A percentile compares a stretch with the other conserved stretches of the same genome.
These are phyloP conservation scores for Muricea muricata DNA, from an alignment of 92 coral and sea anemone genomes.

Conservation along the genomic window DNA sequence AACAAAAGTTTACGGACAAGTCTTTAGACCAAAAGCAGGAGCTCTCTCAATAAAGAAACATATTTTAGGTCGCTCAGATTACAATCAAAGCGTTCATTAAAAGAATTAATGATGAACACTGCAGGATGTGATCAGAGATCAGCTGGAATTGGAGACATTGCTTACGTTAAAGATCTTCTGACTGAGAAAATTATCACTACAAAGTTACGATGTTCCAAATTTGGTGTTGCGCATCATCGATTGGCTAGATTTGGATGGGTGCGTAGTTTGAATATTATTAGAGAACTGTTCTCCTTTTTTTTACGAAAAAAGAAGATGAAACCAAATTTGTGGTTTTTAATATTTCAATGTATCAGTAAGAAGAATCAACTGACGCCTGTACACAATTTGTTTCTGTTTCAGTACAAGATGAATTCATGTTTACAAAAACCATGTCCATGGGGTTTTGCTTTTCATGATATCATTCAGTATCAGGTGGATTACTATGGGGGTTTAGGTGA, in stretches of 20 bases:
- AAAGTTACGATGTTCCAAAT: neutral
- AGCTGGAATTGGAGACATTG: constrained; percentile 30
- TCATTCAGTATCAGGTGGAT: neutral
- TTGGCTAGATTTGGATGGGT: constrained; percentile 7
- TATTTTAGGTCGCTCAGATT: neutral
- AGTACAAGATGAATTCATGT: neutral
- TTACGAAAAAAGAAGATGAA: no score
- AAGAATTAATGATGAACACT: neutral
- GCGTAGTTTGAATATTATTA: no score
- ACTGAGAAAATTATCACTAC: constrained; percentile 15
- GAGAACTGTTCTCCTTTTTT: no score
- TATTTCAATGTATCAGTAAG: no score
- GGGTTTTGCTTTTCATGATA: neutral
- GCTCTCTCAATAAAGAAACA: no score
- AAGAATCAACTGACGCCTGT: no score
- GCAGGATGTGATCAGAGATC: constrained; percentile 1
- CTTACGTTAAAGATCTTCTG: constrained; percentile 7
- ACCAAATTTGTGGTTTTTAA: no score
- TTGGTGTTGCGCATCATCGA: neutral
- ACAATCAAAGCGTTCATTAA: constrained; percentile 2
- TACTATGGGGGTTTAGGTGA: neutral
- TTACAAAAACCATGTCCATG: neutral
- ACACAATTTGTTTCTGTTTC: no score
- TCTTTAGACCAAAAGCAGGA: no score
- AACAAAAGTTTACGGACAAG: no score